Conservation (phyloP, 2,797 vertebrate genomes). For the Platyrinchus mystaceus region DNA sequence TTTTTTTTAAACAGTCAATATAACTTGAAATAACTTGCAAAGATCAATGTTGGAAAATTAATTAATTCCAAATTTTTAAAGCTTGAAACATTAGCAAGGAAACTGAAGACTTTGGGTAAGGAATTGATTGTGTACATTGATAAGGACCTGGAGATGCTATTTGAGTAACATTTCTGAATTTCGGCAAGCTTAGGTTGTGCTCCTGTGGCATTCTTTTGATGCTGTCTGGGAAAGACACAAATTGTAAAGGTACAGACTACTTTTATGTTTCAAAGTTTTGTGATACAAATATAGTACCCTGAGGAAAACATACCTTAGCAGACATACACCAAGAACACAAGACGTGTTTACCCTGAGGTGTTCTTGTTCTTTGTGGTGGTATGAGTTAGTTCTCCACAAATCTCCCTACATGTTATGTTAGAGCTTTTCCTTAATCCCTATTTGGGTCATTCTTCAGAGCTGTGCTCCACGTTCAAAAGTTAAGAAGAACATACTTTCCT, state of each 20-base stretch:
- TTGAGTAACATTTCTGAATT: not conserved
- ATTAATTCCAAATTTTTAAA: not conserved
- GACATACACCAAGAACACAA: not conserved
- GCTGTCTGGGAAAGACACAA: not conserved
- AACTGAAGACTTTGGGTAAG: not conserved
- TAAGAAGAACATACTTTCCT: not conserved
- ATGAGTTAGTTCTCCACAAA: not conserved
- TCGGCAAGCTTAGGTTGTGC: not conserved
- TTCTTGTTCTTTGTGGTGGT: not conserved
- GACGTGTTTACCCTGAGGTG: not conserved
- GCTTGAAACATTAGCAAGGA: not conserved
- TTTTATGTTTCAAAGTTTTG: not conserved
- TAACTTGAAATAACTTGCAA: not conserved
- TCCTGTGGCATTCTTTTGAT: accelerated
- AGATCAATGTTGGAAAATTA: not conserved
- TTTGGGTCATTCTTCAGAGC: not conserved
- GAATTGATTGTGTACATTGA: not conserved
- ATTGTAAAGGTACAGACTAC: not conserved
- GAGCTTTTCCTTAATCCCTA: not conserved
- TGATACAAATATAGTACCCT: not conserved
- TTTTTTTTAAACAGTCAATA: not conserved
- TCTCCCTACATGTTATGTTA: not conserved
- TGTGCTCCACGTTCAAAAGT: not conserved
- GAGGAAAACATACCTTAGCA: not conserved
- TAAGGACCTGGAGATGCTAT: not conserved